A percentile compares a stretch with the other conserved stretches of the same genome.
Evolutionary conservation across 2,888 invertebrate species (phyloP).

Genomic region (Drosophila paranaensis): DNA sequence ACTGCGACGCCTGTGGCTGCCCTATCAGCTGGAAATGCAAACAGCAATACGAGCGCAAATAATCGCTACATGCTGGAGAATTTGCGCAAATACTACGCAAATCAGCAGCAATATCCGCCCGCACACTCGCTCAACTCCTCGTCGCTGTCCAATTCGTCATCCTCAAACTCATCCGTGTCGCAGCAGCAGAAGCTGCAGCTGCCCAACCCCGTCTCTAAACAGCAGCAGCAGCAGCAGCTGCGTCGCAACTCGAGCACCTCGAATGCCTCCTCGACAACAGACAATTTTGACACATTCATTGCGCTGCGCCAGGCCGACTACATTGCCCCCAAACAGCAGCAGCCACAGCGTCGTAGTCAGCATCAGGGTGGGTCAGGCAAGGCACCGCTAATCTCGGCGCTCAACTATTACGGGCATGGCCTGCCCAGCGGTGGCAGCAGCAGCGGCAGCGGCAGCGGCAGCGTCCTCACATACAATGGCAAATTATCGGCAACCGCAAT

Average conservation of each 20-base stretch:
- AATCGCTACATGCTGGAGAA: constrained; percentile 82
- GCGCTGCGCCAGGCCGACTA: constrained; percentile 70
- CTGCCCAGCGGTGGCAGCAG: constrained; percentile 38
- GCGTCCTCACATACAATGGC: constrained; percentile 64
- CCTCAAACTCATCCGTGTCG: constrained; percentile 82
- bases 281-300: constrained; percentile 83
- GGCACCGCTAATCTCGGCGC: constrained; percentile 66
- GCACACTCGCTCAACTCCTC: constrained; percentile 81
- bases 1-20: constrained; percentile 44
- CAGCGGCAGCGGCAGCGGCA: constrained; percentile 42
- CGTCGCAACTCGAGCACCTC: constrained; percentile 82
- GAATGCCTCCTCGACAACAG: constrained; percentile 81
- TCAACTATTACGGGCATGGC: constrained; percentile 75
- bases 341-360: constrained; percentile 36
- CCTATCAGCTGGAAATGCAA: constrained; percentile 52
- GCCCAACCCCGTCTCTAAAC: constrained; percentile 52
- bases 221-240: constrained; percentile 34
- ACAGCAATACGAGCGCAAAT: constrained; percentile 54
- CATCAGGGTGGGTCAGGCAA: constrained; percentile 33
- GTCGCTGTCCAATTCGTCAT: constrained; percentile 82
- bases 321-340: constrained; percentile 41
- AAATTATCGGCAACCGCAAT: constrained; percentile 76
- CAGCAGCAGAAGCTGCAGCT: constrained; percentile 71
- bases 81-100: constrained; percentile 82
- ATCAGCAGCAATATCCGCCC: constrained; percentile 78